Base-by-base conservation (phyloP, 2,113 vertebrate species). In the Labrus mixtus region DNA sequence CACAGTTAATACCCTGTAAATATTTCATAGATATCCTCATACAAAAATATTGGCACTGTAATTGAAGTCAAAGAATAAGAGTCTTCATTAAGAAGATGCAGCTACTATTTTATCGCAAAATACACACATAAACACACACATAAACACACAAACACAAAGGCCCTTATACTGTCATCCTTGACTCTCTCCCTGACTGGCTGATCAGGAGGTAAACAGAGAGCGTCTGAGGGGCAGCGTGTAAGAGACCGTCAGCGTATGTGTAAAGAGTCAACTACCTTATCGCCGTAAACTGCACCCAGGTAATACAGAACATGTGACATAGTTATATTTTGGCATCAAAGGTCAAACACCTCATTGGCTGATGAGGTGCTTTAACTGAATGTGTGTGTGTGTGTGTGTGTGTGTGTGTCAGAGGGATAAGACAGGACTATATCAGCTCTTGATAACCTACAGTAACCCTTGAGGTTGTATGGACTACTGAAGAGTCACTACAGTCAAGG, bases 361-460 rank as follows among this genome's bases (percentile, higher is more conserved):
- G 74, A 90, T 86, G 78, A 90, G 78, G 76, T 37, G 17, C 16
- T 60, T 11, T 63, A 53, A 68, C 37, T 60, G 0, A 56, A 15
- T 51, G 19, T 7, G 68, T 63, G 33, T 20, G 41, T 45, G 57
- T 67, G 64, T 51, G 46, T 51, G 48, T 7, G 48, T 7, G 68
- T 63, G 33, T 20, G 41, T 45, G 57, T 67, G 64, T 51, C 50
- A 76, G 68, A 48, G 23, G 43, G 59, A 81, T 66, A 54, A 65
- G 58, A 65, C 46, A 39, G 22, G 41, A 50, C 22, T 56, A 20
- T 62, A 51, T 60, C 72, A 73, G 37, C 17, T 75, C 29, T 23
- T 78, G 85, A 88, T 92, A 90, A 82, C 79, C 81, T 77, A 65
- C 39, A 88, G 67, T 87, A 81, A 90, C 89, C 82, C 55, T 12